Evolutionary conservation across 2,797 vertebrate genomes (phyloP).

Genomic region (Erithacus rubecula): DNA sequence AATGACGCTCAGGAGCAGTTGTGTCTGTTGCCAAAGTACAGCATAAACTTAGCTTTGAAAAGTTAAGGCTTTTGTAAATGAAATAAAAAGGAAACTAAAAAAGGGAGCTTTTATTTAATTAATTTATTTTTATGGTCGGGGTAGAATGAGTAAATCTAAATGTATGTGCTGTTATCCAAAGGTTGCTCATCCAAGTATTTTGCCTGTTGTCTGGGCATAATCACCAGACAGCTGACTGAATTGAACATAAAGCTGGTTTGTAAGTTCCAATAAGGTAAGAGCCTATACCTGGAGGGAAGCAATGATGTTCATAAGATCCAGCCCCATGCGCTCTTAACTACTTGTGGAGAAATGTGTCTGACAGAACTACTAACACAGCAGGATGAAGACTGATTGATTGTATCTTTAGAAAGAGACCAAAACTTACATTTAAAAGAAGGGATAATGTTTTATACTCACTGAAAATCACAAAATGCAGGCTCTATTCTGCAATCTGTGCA

Average conservation of each 20-base stretch:
- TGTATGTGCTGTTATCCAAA: neutral
- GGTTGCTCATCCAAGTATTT: neutral
- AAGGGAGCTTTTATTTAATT: neutral
- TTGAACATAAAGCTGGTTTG: neutral
- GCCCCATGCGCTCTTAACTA: neutral
- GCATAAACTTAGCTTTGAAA: neutral
- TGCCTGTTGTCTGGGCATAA: neutral
- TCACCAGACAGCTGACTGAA: neutral
- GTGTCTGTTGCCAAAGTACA: neutral
- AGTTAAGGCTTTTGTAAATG: neutral
- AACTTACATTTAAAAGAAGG: neutral
- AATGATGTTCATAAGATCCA: neutral
- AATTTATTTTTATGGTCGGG: neutral
- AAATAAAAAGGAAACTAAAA: neutral
- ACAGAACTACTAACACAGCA: neutral
- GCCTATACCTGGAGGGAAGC: neutral
- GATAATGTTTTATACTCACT: neutral
- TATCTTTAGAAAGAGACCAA: neutral
- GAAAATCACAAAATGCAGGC: neutral
- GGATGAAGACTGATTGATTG: neutral
- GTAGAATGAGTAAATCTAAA: neutral
- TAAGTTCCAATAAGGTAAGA: neutral
- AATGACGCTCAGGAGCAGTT: neutral
- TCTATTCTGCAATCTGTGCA: neutral
- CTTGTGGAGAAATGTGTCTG: neutral